A percentile compares a stretch with the other conserved stretches of the same genome.
phyloP scores from a whole-genome alignment of 2,797 vertebrate genomes.

The Lepilemur ruficaudatus region DNA sequence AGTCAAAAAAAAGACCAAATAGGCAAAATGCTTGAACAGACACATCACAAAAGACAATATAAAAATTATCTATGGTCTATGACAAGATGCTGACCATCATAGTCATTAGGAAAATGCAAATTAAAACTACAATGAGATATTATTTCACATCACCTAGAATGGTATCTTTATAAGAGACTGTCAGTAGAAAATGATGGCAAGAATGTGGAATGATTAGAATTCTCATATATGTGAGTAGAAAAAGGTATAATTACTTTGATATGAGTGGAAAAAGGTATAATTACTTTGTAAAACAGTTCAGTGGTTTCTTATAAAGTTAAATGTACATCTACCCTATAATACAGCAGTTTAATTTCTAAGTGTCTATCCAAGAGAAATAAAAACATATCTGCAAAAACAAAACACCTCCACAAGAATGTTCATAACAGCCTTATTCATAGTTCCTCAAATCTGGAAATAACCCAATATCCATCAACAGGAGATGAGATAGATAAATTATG shows the following conservation, averaged over 20 bases:
- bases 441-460: background rate
- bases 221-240: background rate
- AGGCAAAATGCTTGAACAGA: background rate
- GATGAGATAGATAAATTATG: background rate
- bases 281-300: background rate
- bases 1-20: background rate
- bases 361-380: background rate
- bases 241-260: background rate
- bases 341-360: background rate
- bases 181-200: background rate
- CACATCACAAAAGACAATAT: background rate
- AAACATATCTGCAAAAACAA: background rate
- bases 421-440: background rate
- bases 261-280: background rate
- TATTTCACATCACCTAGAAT: background rate
- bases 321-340: background rate
- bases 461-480: background rate
- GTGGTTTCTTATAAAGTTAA: background rate
- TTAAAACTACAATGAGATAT: background rate
- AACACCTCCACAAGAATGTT: background rate
- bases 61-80: background rate
- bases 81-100: background rate
- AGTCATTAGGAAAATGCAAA: conserved; percentile 13
- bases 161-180: background rate
- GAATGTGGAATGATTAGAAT: background rate